Conservation (phyloP, 1,140 invertebrate species). For the Drosophila pallidifrons region DNA sequence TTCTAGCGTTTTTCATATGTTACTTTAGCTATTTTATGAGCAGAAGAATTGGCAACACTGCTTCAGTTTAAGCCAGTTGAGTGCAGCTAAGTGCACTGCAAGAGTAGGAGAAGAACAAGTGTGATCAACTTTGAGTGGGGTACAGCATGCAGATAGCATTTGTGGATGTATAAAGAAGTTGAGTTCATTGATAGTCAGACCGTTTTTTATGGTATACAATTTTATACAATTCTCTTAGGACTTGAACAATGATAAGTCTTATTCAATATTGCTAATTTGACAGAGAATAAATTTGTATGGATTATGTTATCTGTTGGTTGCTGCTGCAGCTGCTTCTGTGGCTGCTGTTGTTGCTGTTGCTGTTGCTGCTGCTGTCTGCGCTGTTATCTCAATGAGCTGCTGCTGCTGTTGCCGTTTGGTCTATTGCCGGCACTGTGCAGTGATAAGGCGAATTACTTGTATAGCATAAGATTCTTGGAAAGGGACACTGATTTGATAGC, state of each 20-base stretch:
- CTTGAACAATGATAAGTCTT: conserved; percentile 22
- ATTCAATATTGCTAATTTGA: conserved; percentile 42
- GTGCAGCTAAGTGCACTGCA: no score
- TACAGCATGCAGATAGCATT: no score
- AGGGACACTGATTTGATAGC: conserved; percentile 34
- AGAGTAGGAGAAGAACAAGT: no score
- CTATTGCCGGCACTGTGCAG: conserved; percentile 22
- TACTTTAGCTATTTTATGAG: no score
- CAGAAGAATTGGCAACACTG: no score
- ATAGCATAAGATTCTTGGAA: conserved; percentile 1
- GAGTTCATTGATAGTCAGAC: no score
- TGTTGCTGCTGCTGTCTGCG: neutral
- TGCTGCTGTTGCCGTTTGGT: conserved; percentile 24
- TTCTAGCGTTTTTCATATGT: no score
- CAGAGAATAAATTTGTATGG: conserved; percentile 31
- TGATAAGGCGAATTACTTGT: conserved; percentile 21
- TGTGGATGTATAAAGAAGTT: no score
- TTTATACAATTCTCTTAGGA: neutral
- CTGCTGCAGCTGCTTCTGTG: conserved; percentile 1
- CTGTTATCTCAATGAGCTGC: conserved; percentile 37
- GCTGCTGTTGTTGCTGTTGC: neutral
- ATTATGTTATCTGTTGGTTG: conserved; percentile 40
- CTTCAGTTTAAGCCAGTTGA: no score
- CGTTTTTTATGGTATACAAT: no score
- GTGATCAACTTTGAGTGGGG: no score